Evolutionary conservation across 1,140 invertebrate species (phyloP), one percentile per base, ranked within the genome.

Genomic region (Manduca sexta): DNA sequence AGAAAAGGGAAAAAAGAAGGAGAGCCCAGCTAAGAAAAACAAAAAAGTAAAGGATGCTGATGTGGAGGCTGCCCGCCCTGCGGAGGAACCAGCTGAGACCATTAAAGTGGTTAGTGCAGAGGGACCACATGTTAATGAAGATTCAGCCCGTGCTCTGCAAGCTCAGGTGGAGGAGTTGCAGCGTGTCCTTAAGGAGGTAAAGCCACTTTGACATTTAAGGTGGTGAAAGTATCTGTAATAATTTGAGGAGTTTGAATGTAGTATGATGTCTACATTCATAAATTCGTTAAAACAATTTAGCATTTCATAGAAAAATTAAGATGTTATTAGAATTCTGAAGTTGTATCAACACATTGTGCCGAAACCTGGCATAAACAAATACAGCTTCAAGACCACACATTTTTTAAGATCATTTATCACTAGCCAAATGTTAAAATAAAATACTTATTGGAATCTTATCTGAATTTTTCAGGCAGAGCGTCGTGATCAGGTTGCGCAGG

Each of bases 1-100:
- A 52, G 92, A 92, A 56, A 87, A 86, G 31, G 54, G 58, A 7
- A 57, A 58, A 38, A 78, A 82, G 71, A 88, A 65, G 38, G 74
- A 82, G 13, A 83, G 86, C 52, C 73, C 84, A 38, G 42, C 59
- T 10, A 85, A 87, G 54, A 85, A 87, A 15, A 86, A 69, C 46
- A 83, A 81, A 39, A 76, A 71, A 46, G 57, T 57, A 26, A 78
- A 84, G 43, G 79, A 85, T 41, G 68, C 71, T 49, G 76, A 74
- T 58, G 56, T 74, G 41, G 82, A 81, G 56, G 67, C 69, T 48
- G 67, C 72, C 33, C 56, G 53, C 3, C 49, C 68, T n/a, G 63
- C 60, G 21, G 83, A 84, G 38, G 70, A 75, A 45, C 29, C 62
- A 11, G 67, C 72, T 42, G 71, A 72, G 39, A 68, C 63, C 8